Percentiles rank a stretch among this genome's conserved stretches.
Evolutionary conservation across 2,797 vertebrate species (phyloP).

Genomic region (Ctenosaura bakeri): DNA sequence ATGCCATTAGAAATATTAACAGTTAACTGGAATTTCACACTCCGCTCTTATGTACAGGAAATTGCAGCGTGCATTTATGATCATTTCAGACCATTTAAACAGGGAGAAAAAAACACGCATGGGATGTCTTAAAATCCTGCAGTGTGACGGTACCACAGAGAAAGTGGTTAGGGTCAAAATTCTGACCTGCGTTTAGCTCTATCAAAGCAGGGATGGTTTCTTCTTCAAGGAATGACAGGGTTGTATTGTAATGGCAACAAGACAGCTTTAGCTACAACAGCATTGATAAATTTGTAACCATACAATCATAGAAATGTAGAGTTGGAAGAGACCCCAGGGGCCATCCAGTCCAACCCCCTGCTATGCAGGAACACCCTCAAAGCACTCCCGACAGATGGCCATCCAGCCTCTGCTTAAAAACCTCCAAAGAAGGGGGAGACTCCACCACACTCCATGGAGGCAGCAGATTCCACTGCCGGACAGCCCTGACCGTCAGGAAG

Average conservation of each 20-base stretch:
- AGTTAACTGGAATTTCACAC: neutral
- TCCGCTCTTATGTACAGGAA: neutral
- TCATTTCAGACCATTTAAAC: neutral
- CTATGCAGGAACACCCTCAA: no score
- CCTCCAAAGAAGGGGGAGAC: no score
- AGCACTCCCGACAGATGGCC: no score
- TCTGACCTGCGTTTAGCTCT: neutral
- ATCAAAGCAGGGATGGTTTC: neutral
- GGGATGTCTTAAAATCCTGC: neutral
- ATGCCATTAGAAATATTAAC: constrained; percentile 23
- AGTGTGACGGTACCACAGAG: neutral
- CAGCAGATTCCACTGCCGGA: no score
- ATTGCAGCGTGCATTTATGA: neutral
- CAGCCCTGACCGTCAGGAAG: no score
- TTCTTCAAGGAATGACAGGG: neutral
- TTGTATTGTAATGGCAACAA: neutral
- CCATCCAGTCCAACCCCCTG: no score
- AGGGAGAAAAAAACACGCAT: neutral
- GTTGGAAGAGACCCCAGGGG: no score
- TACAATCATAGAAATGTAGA: no score
- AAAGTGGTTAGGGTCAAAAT: neutral
- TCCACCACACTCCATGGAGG: no score
- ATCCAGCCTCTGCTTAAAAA: no score
- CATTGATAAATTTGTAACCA: neutral
- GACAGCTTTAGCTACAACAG: neutral